Evolutionary conservation across 2,113 vertebrate species (phyloP).

Genomic region (Dunckerocampus dactyliophorus): DNA sequence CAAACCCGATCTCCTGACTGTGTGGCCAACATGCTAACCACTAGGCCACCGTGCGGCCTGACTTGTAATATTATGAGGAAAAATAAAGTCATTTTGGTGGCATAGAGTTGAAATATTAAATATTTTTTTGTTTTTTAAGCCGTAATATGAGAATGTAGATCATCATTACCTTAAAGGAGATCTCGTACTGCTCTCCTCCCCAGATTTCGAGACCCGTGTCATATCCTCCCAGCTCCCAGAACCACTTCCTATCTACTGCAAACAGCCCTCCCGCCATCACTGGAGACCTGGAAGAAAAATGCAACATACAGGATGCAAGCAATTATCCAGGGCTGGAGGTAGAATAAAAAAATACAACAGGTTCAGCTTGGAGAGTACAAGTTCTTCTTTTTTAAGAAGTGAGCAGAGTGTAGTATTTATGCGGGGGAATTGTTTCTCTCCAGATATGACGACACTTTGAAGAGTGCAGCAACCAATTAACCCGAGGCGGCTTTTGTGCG

Average conservation of each 20-base stretch:
- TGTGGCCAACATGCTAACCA: too few species aligned
- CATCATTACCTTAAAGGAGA: conserved; percentile 68
- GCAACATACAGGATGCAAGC: neutral
- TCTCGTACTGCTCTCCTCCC: conserved; percentile 78
- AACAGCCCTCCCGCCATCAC: conserved; percentile 99
- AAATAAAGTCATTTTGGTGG: too few species aligned
- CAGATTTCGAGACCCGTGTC: conserved; percentile 78
- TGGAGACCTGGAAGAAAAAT: conserved; percentile 80
- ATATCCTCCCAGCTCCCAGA: conserved; percentile 80
- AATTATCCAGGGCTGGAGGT: neutral
- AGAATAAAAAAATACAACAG: neutral
- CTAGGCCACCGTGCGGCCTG: too few species aligned
- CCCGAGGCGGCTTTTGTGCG: neutral
- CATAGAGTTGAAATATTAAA: too few species aligned
- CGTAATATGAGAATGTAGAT: too few species aligned
- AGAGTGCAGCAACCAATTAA: conserved; percentile 4
- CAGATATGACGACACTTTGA: conserved; percentile 1
- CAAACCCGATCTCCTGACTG: too few species aligned
- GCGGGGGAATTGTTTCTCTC: neutral
- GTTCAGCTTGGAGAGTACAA: neutral
- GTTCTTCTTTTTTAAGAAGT: neutral
- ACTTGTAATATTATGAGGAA: too few species aligned
- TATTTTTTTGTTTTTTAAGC: too few species aligned
- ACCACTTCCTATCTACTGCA: conserved; percentile 96
- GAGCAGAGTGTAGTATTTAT: neutral